phyloP scores from a whole-genome alignment of 2,797 vertebrate genomes.

The Yasuhikotakia modesta region DNA sequence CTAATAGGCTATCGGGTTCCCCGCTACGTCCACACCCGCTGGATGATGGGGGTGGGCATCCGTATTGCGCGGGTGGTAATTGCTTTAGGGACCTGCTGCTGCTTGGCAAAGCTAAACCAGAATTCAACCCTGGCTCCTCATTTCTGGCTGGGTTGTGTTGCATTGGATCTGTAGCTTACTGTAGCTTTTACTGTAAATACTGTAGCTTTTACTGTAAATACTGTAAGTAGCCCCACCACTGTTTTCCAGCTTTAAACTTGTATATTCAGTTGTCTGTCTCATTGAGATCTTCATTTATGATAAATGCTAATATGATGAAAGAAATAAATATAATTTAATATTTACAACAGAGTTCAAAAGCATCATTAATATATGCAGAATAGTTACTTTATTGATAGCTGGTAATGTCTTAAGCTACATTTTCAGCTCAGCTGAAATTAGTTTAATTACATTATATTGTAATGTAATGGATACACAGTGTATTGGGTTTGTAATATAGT shows the following conservation, averaged over 20 bases:
- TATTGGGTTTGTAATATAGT: neutral
- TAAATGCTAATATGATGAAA: neutral
- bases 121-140: constrained; percentile 67
- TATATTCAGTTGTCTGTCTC: neutral
- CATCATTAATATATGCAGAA: neutral
- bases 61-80: constrained; percentile 74
- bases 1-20: constrained; percentile 81
- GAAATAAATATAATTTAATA: neutral
- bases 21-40: constrained; percentile 64
- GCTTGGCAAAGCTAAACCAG: constrained; percentile 75
- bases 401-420: neutral
- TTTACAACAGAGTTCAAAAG: neutral
- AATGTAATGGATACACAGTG: no score
- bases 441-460: no score
- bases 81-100: constrained; percentile 77
- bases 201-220: neutral
- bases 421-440: neutral
- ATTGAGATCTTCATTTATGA: neutral
- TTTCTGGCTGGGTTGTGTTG: constrained; percentile 16
- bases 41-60: constrained; percentile 68
- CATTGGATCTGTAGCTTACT: neutral
- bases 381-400: no score
- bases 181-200: neutral
- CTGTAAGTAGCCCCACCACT: no score
- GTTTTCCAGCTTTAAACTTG: no score